Evolutionary conservation across 2,888 invertebrate species (phyloP), one percentile per base, ranked within the genome.

Genomic region (Acrocera orbiculus): DNA sequence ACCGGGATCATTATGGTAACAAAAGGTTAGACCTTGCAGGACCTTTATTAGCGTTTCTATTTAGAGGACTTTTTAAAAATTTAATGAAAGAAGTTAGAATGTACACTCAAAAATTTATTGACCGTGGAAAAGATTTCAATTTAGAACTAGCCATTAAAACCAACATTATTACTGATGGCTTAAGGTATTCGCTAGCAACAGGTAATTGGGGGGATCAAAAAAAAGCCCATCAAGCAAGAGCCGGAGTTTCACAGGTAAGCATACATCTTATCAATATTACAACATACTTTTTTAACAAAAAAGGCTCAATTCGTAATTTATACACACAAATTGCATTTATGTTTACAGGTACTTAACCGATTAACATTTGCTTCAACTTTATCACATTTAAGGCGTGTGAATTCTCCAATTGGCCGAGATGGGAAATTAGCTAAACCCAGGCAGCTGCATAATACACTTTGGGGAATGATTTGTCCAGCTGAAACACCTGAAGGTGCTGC

Each of bases 171-270:
- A 96, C 98, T 1, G 95, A 98, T 56, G 98, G 98, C 19, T 64
- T 99, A 35, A 71, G 93, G 46, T 99, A 99, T 56, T 98, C 98
- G 0, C 67, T 99, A 47, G 98, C 98, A 46, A 99, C 98, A 20
- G 98, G 98, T 23, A 99, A 99, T 61, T 99, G 98, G 98, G 98
- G 98, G 30, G 98, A 99, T 58, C 98, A 99, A 63, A 99, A 98
- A 62, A 99, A 98, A 58, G 98, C 98, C 36, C 96, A 98, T 74
- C 92, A 93, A 63, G 95, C 61, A 3, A 50, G 61, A 37, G 61
- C 61, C 25, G 61, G 61, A 8, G 61, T 61, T 26, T 61, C 61
- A 8, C 40, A 44, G 37, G 34, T 34, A 35, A 20, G n/a, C n/a
- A n/a, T n/a, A n/a, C n/a, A n/a, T n/a, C n/a, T n/a, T n/a, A n/a